phyloP scores from a whole-genome alignment of 2,888 invertebrate genomes.

The Cepaea hortensis region DNA sequence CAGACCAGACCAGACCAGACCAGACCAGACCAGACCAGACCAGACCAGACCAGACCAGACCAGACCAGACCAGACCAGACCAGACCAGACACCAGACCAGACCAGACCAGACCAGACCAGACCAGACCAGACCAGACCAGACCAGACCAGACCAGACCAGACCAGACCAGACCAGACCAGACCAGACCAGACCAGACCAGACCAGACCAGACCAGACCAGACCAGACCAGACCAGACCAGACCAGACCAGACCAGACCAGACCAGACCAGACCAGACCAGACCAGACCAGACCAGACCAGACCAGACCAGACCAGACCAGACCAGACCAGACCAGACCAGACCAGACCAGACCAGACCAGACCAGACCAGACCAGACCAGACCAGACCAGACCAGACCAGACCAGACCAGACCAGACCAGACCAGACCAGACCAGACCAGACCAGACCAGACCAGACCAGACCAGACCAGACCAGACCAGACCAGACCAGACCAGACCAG shows the following conservation, averaged over 20 bases:
- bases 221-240: not conserved
- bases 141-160: no score
- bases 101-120: not conserved
- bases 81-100: not conserved
- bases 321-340: not conserved
- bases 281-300: no score
- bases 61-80: not conserved
- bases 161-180: no score
- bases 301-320: not conserved
- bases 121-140: no score
- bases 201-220: no score
- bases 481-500: conserved; percentile 4
- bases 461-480: conserved; percentile 1
- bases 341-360: not conserved
- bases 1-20: not conserved
- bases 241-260: not conserved
- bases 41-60: not conserved
- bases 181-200: no score
- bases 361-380: not conserved
- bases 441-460: not conserved
- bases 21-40: no score
- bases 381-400: no score
- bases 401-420: not conserved
- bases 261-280: no score
- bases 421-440: not conserved